These are phyloP conservation scores for Eupsittula cactorum DNA, from an alignment of 2,113 vertebrate genomes.

Conservation along the genomic window DNA sequence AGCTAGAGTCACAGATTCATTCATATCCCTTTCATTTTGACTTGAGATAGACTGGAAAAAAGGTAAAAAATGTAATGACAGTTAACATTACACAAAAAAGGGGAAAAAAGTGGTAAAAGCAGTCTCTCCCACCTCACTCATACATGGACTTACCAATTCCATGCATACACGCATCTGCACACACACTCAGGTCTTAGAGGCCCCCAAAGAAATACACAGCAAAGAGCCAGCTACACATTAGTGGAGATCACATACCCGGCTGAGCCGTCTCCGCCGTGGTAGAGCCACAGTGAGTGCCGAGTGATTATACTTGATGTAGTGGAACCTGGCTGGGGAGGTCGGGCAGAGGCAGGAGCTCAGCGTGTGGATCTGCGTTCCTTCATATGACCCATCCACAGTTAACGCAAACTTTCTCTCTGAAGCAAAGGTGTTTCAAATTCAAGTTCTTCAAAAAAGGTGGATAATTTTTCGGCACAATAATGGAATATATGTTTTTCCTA, in stretches of 20 bases:
- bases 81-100: neutral
- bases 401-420: conserved; percentile 72
- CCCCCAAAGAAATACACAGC: neutral
- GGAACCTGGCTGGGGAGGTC: conserved; percentile 64
- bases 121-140: neutral
- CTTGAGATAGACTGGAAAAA: conserved; percentile 44
- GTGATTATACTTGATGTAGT: conserved; percentile 77
- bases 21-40: conserved; percentile 42
- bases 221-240: rapidly evolving
- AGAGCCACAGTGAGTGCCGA: conserved; percentile 14
- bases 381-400: conserved; percentile 76
- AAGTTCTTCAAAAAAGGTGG: neutral
- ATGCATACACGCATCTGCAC: neutral
- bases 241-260: neutral
- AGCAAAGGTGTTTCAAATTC: neutral
- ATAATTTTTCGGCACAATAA: neutral
- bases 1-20: conserved; percentile 26
- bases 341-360: conserved; percentile 41
- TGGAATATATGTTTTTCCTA: neutral
- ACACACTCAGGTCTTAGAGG: neutral
- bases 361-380: conserved; percentile 54
- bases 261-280: conserved; percentile 21
- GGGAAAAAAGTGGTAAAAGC: neutral
- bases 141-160: neutral
- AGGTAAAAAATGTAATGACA: neutral